These are phyloP conservation scores for Aspidapion aeneum DNA, from an alignment of 2,888 invertebrate species.

Conservation along the genomic window DNA sequence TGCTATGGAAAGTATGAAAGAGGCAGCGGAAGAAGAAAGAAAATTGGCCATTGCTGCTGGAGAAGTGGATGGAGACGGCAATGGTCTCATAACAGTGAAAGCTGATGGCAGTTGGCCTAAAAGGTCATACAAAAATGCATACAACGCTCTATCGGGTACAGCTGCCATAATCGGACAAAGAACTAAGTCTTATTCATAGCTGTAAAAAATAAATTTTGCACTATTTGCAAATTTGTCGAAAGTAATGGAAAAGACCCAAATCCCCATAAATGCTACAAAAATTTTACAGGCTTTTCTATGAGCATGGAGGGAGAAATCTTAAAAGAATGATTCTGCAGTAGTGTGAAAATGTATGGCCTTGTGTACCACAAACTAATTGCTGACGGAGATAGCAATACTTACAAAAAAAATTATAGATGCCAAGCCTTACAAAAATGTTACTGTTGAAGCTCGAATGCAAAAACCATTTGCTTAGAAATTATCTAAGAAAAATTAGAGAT, in stretches of 20 bases:
- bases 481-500: not conserved
- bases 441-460: not conserved
- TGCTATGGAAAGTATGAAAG: not conserved
- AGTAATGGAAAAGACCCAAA: not conserved
- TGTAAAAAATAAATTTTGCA: not conserved
- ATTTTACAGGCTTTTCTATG: not conserved
- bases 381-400: not conserved
- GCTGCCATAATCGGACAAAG: not conserved
- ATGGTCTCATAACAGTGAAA: not conserved
- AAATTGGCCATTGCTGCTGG: not conserved
- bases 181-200: not conserved
- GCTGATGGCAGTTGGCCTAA: not conserved
- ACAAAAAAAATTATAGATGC: not conserved
- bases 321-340: not conserved
- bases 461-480: not conserved
- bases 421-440: not conserved
- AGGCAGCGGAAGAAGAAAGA: not conserved
- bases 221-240: not conserved
- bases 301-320: not conserved
- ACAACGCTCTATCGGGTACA: not conserved
- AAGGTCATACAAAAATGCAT: not conserved
- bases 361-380: not conserved
- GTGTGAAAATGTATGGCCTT: not conserved
- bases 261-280: not conserved
- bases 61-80: not conserved